Base-by-base conservation (phyloP, 2,888 invertebrate genomes). In the Griposia aprilina region DNA sequence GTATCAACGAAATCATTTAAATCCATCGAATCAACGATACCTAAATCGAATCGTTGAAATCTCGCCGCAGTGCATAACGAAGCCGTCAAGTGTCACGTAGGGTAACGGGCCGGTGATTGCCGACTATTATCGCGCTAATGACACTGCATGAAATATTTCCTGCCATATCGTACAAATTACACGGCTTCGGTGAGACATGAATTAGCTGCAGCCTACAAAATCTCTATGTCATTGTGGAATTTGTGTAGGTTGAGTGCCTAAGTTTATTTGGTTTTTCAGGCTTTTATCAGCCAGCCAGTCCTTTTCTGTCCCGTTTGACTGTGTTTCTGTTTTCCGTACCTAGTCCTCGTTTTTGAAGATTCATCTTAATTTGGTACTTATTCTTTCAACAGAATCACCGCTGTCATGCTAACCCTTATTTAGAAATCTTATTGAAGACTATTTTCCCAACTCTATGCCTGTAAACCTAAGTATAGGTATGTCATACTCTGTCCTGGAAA, bases 71-170 rank as follows among this genome's bases (percentile, higher is more conserved):
- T 66, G n/a, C 48, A 55, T 76, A 36, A 52, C 36, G 6, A 41
- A 36, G 52, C 45, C 60, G 36, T 41, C 69, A 26, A 57, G 45
- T 81, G 75, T 85, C 84, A 85, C 82, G 78, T 84, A 73, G 50
- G 11, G 15, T 76, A 81, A 85, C 75, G 74, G 81, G 20, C 63
- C 50, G 50, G 10, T 78, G 85, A 84, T 84, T 81, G 78, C 70
- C 57, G 30, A n/a, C 45, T 55, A 71, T 84, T 77, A 76, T 63
- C 78, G 17, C 72, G 13, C 62, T 85, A 85, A 84, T 85, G 75
- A 76, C 82, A 76, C 85, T 52, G 74, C 73, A 73, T 74, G 63
- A 60, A 57, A 73, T 67, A 78, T 78, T 75, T 70, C 63, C 70
- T 55, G 85, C 67, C 63, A 60, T 65, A 50, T 41, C 48, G 62